Base-by-base conservation (phyloP, 30 jellyfish, hydroid and myxozoan species). In the Morbakka virulenta region DNA sequence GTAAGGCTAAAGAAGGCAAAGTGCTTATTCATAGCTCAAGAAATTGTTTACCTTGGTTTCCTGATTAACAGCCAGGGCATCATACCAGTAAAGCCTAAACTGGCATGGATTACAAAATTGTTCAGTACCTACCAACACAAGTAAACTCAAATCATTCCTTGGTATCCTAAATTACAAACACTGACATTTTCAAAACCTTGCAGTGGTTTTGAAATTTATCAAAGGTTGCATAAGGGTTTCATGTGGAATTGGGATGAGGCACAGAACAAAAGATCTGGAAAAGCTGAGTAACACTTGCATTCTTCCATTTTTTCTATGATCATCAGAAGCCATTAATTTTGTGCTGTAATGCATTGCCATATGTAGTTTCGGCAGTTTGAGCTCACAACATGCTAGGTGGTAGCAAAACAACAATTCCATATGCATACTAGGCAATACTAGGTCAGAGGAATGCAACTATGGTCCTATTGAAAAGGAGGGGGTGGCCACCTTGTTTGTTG, bases 331-430 rank as follows among this genome's bases (percentile, higher is more conserved):
- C 83, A 2, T 50, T 82, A 6, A 23, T 34, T 1, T 28, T 82
- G 1, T 32, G 35, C 53, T 57, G 65, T 53, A 91, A 49, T 72
- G 94, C 94, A n/a, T 82, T 86, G 26, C 77, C 87, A 0, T 72
- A 82, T 63, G 92, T 91, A 29, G 74, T 82, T 0, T 78, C 92
- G 26, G 94, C 94, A 31, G 94, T 73, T 20, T 72, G 74, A 3
- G 14, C 94, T 2, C 94, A 82, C n/a, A n/a, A n/a, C n/a, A n/a
- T n/a, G n/a, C n/a, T n/a, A n/a, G n/a, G n/a, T n/a, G n/a, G n/a
- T n/a, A n/a, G n/a, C n/a, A n/a, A n/a, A n/a, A n/a, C n/a, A n/a
- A n/a, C n/a, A n/a, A n/a, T n/a, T n/a, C n/a, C n/a, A n/a, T n/a
- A n/a, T n/a, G n/a, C n/a, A n/a, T n/a, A n/a, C n/a, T n/a, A n/a